Conservation (phyloP, 2,888 invertebrate genomes). For the Andricus quercusramuli region DNA sequence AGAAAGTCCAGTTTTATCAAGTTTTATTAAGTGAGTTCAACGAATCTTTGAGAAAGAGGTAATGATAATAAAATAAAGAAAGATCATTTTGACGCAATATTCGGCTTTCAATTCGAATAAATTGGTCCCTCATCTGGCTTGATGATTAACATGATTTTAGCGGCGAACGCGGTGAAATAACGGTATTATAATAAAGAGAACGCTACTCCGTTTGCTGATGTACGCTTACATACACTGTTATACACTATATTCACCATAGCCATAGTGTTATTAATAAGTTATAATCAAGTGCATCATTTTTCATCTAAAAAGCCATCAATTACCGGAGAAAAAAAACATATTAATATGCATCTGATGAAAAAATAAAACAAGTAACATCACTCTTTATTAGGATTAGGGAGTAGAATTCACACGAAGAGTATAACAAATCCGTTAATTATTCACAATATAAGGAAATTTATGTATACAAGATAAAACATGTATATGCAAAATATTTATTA, state of each 20-base stretch:
- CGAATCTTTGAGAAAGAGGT: no score
- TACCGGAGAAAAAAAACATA: neutral
- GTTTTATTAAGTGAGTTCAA: no score
- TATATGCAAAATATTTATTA: neutral
- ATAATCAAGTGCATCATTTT: neutral
- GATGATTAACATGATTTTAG: neutral
- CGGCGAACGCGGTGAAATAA: slow-evolving; percentile 3
- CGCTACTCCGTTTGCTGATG: neutral
- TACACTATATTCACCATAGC: neutral
- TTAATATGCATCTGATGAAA: neutral
- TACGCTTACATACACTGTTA: neutral
- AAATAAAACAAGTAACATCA: neutral
- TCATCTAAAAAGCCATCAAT: neutral
- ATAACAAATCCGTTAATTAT: neutral
- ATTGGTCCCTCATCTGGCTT: neutral
- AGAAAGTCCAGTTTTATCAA: no score
- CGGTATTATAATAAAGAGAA: slow-evolving; percentile 24
- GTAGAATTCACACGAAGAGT: no score
- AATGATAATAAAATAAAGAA: no score
- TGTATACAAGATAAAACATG: neutral
- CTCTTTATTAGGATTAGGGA: neutral
- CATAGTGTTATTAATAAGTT: neutral
- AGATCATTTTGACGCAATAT: no score
- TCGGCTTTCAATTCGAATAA: neutral
- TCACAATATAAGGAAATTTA: neutral